Conservation (phyloP, 2,113 vertebrate genomes). For the Ceyx margarethae region DNA sequence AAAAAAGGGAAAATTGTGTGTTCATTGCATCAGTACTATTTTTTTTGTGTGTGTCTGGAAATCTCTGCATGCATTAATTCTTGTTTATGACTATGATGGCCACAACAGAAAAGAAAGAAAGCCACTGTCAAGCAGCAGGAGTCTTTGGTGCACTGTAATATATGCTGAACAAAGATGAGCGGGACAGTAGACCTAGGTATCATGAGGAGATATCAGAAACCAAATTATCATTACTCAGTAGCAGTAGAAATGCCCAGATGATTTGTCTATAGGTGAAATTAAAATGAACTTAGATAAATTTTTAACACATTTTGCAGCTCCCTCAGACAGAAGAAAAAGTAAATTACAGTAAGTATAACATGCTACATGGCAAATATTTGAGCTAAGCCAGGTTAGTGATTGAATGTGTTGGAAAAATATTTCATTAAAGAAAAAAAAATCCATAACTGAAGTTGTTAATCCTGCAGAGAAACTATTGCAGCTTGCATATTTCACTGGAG, state of each 20-base stretch:
- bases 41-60: neutral
- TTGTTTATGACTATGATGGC: neutral
- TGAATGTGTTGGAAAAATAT: neutral
- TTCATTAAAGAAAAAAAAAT: neutral
- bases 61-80: neutral
- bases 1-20: neutral
- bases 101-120: neutral
- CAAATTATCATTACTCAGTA: neutral
- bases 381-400: neutral
- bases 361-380: constrained; percentile 9
- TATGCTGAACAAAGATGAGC: neutral
- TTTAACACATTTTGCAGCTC: neutral
- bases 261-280: neutral
- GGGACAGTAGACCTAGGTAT: neutral
- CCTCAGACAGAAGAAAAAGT: neutral
- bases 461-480: neutral
- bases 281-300: neutral
- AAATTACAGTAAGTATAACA: neutral
- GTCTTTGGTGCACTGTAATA: neutral
- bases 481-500: neutral
- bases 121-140: neutral
- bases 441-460: neutral
- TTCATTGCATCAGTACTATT: accelerated
- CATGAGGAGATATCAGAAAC: neutral
- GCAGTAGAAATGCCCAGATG: neutral